These are phyloP conservation scores for Lapara coniferarum DNA, from an alignment of 2,888 invertebrate genomes.

Conservation along the genomic window DNA sequence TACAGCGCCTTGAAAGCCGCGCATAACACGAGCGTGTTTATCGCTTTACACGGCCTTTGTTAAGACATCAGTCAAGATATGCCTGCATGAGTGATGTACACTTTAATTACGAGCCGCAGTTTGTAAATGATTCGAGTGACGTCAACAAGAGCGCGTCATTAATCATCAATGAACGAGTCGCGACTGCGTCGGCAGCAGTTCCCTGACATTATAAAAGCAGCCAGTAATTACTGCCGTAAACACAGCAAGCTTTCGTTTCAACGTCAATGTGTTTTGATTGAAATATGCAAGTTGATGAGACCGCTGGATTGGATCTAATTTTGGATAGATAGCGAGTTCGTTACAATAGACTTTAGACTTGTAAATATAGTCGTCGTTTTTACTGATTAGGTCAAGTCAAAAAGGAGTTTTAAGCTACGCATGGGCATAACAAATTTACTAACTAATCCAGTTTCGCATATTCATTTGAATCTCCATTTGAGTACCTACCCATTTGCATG, in stretches of 20 bases:
- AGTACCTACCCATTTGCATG: no score
- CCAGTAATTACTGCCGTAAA: slow-evolving; percentile 33
- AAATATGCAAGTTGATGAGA: no score
- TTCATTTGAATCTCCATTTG: no score
- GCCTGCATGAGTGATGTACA: background rate
- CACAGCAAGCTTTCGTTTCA: slow-evolving; percentile 32
- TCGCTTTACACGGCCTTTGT: background rate
- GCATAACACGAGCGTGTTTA: background rate
- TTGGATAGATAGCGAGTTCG: no score
- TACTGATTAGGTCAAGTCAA: no score
- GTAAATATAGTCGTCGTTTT: no score
- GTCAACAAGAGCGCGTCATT: slow-evolving; percentile 13
- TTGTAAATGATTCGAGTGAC: slow-evolving; percentile 13
- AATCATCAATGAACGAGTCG: slow-evolving; percentile 14
- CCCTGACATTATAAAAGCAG: slow-evolving; percentile 33
- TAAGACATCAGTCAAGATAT: slow-evolving; percentile 18
- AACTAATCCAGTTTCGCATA: no score
- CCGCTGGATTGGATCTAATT: no score
- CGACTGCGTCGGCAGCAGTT: background rate
- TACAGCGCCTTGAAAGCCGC: background rate
- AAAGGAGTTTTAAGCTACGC: no score
- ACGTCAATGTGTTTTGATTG: background rate
- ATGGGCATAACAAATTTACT: no score
- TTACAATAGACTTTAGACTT: no score
- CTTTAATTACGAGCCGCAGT: slow-evolving; percentile 20